Evolutionary conservation across 1,140 invertebrate genomes (phyloP).

Genomic region (Heliconius eleuchia): DNA sequence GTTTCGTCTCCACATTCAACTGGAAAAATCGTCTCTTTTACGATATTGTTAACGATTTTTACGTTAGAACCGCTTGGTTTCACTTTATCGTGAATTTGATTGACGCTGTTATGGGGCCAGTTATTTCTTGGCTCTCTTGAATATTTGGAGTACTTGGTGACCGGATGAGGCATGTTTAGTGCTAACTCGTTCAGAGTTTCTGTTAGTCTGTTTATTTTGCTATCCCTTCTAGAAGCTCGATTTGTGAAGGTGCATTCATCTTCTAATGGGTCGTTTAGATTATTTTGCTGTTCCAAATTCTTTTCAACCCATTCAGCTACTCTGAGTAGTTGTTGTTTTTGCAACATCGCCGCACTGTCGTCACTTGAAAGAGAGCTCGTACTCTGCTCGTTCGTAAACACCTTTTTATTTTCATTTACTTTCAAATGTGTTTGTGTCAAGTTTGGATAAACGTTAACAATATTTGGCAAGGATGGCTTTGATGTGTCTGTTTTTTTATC

Average conservation of each 20-base stretch:
- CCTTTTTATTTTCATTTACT: slow-evolving; percentile 74
- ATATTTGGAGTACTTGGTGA: slow-evolving; percentile 72
- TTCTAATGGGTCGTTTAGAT: slow-evolving; percentile 71
- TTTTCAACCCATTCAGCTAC: slow-evolving; percentile 87
- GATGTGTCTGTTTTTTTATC: slow-evolving; percentile 52
- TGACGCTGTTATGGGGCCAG: slow-evolving; percentile 55
- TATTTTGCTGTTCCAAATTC: slow-evolving; percentile 80
- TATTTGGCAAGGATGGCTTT: slow-evolving; percentile 57
- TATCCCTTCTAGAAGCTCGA: slow-evolving; percentile 57
- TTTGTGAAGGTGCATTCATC: slow-evolving; percentile 64
- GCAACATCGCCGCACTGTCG: slow-evolving; percentile 78
- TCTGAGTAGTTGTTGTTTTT: slow-evolving; percentile 84
- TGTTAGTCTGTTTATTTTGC: slow-evolving; percentile 65
- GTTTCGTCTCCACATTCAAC: slow-evolving; percentile 65
- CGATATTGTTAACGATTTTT: slow-evolving; percentile 57
- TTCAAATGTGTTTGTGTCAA: slow-evolving; percentile 75
- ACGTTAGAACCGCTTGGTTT: slow-evolving; percentile 38
- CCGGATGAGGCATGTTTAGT: slow-evolving; percentile 74
- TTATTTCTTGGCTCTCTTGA: slow-evolving; percentile 56
- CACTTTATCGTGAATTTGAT: slow-evolving; percentile 49
- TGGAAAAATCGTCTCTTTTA: slow-evolving; percentile 73
- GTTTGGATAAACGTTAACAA: slow-evolving; percentile 75
- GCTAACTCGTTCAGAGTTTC: slow-evolving; percentile 73
- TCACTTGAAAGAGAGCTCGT: slow-evolving; percentile 79
- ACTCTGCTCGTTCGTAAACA: slow-evolving; percentile 77